A percentile compares a stretch with the other conserved stretches of the same genome.
Evolutionary conservation across 2,888 invertebrate genomes (phyloP).

Genomic region (Serrognathus titanus): DNA sequence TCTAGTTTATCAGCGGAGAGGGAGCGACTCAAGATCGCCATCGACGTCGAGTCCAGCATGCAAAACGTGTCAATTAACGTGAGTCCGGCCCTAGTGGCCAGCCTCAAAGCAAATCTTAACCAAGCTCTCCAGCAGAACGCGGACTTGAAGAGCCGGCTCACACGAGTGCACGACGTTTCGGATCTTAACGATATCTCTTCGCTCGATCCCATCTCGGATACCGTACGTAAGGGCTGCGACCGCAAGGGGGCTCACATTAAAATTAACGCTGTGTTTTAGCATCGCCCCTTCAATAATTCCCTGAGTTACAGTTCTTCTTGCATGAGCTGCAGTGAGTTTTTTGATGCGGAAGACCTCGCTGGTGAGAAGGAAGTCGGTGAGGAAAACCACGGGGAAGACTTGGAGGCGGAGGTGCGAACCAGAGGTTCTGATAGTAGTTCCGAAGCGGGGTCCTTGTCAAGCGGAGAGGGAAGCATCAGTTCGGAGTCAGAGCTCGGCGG

Average conservation of each 20-base stretch:
- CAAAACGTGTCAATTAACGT: conserved; percentile 39
- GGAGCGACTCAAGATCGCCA: conserved; percentile 60
- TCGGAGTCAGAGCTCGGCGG: conserved; percentile 59
- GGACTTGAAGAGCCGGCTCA: conserved; percentile 63
- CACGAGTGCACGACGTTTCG: conserved; percentile 61
- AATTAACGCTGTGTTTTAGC: conserved; percentile 37
- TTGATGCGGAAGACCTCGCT: conserved; percentile 70
- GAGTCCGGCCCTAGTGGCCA: conserved; percentile 51
- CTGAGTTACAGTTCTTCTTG: conserved; percentile 74
- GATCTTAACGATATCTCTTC: conserved; percentile 60
- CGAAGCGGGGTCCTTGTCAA: conserved; percentile 66
- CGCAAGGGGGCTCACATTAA: too few relatives aligned
- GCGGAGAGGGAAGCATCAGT: conserved; percentile 66
- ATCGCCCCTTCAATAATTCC: conserved; percentile 58
- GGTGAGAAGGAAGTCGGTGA: conserved; percentile 42
- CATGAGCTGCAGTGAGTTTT: conserved; percentile 74
- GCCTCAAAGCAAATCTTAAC: conserved; percentile 58
- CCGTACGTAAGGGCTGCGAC: conserved; percentile 40
- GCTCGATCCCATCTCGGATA: conserved; percentile 56
- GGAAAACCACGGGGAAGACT: conserved; percentile 39
- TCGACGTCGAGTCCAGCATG: conserved; percentile 51
- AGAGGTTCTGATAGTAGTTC: conserved; percentile 63
- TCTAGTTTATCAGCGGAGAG: conserved; percentile 52
- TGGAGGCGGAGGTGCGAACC: conserved; percentile 42
- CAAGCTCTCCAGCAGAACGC: conserved; percentile 73